Evolutionary conservation across 1,140 invertebrate genomes (phyloP), one percentile per base, ranked within the genome.

Genomic region (Eurosta solidaginis): DNA sequence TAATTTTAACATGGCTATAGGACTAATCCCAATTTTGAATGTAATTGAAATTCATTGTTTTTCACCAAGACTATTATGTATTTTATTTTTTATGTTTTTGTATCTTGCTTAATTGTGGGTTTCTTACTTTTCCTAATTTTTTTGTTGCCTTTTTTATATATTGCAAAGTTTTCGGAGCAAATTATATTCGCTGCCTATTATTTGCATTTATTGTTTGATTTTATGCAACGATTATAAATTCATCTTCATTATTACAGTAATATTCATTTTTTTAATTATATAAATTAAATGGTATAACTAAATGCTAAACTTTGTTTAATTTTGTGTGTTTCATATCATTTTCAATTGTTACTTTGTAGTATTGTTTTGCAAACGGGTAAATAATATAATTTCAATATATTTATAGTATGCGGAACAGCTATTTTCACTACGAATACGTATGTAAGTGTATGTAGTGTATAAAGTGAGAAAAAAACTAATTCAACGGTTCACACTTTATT

Each of bases 1-100:
- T 78, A 79, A 79, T 83, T 81, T 83, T 84, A 78, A 85, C 84
- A 85, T 84, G 84, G 84, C 84, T 85, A 85, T 45, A 68, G 84
- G 81, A 85, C 81, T 84, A 84, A 85, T 85, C 84, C 84, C 84
- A 83, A 82, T 85, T 84, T 84, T 84, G 83, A 81, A 83, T 76
- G 44, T 29, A 52, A 76, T 44, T 75, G 47, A 59, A 74, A 49
- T 78, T 73, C 42, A 68, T 78, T 36, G 25, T 76, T 73, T 29
- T 44, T 78, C 33, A 52, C 74, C 36, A 27, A 20, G 42, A 74
- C 27, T 36, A 36, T 36, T 47, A 45, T 74, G 27, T 47, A 25
- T 20, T 74, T 22, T 74, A 44, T 75, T 75, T 54, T 36, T 77
- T 50, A 76, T 78, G 49, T 49, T 29, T 73, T 44, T 74, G 45